Conservation (phyloP, 2,113 vertebrate genomes). For the Orycteropus afer region DNA sequence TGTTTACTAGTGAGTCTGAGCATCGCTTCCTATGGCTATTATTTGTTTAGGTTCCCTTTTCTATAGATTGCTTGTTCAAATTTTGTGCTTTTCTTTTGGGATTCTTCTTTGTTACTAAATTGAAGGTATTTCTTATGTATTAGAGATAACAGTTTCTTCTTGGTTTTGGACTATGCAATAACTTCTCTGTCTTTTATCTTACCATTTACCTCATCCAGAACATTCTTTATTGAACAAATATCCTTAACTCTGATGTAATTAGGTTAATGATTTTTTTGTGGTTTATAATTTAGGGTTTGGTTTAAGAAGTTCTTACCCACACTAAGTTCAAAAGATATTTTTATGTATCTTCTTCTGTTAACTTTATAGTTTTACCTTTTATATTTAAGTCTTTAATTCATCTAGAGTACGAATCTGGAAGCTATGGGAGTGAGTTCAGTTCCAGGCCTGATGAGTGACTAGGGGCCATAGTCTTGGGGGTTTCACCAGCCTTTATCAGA, state of each 20-base stretch:
- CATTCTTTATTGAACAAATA: neutral
- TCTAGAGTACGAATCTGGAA: neutral
- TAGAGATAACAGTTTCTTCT: neutral
- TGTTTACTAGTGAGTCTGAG: neutral
- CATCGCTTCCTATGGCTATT: neutral
- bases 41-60: neutral
- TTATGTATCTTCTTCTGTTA: neutral
- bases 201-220: neutral
- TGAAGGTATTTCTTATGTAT: neutral
- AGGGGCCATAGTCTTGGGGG: too few species aligned
- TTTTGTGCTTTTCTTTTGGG: neutral
- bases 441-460: too few species aligned
- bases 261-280: neutral
- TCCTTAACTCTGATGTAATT: neutral
- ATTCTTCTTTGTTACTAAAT: constrained; percentile 4
- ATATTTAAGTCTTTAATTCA: neutral
- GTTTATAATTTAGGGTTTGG: constrained; percentile 14
- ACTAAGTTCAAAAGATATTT: neutral
- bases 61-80: neutral
- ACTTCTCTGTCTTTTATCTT: neutral
- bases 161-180: constrained; percentile 10
- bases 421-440: too few species aligned
- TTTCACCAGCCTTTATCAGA: too few species aligned
- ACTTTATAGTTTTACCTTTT: constrained; percentile 12
- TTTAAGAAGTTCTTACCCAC: neutral